Evolutionary conservation across 2,888 invertebrate species (phyloP).

Genomic region (Norana najaformis): DNA sequence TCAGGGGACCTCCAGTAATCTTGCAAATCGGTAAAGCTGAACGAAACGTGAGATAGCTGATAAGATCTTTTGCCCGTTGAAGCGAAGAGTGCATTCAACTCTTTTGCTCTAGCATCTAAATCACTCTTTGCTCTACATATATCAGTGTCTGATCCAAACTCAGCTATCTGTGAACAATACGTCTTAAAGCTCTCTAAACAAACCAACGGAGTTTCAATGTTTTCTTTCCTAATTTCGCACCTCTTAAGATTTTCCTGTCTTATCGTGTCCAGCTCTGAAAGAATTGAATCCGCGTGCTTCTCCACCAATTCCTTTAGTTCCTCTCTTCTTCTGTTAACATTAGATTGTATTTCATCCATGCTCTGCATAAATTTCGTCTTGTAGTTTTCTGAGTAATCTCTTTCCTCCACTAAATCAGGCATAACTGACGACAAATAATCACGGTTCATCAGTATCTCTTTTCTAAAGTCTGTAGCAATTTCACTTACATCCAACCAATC

Average conservation of each 20-base stretch:
- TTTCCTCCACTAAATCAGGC: neutral
- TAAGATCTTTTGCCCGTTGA: neutral
- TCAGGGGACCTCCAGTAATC: neutral
- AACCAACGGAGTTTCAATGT: neutral
- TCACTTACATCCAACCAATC: neutral
- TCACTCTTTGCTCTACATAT: neutral
- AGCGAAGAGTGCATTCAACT: neutral
- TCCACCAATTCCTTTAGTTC: neutral
- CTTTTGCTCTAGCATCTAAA: neutral
- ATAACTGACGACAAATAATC: neutral
- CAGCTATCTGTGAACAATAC: neutral
- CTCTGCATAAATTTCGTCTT: neutral
- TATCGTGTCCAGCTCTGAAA: neutral
- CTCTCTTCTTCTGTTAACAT: neutral
- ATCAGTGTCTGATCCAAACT: neutral
- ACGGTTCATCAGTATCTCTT: neutral
- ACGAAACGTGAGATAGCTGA: neutral
- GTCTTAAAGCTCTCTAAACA: neutral
- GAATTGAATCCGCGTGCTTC: neutral
- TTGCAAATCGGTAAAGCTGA: neutral
- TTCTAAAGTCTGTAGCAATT: neutral
- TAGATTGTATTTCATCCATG: neutral
- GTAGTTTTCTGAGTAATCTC: neutral
- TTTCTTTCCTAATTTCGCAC: neutral
- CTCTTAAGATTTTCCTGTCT: neutral